Evolutionary conservation across 1,140 invertebrate species (phyloP).

Genomic region (Parasteatoda tepidariorum): DNA sequence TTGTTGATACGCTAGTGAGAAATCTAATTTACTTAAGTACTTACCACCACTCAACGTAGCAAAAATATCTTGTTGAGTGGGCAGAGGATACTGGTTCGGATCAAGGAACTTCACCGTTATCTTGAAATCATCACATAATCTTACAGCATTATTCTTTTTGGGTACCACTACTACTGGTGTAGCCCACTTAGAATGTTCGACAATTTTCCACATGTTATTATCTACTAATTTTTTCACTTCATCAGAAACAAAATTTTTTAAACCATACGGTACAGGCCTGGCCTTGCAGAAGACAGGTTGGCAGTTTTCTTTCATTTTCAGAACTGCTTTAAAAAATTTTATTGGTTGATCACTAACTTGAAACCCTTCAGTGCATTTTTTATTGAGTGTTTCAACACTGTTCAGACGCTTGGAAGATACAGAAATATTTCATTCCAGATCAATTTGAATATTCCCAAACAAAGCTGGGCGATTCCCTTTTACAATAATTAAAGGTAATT

Average conservation of each 20-base stretch:
- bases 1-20: conserved; percentile 65
- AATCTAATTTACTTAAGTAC: conserved; percentile 65
- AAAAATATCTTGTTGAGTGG: conserved; percentile 59
- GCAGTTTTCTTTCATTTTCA: not conserved
- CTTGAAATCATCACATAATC: too few species aligned
- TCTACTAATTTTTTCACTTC: conserved; percentile 66
- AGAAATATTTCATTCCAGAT: not conserved
- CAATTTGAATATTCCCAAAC: not conserved
- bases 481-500: not conserved
- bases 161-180: not conserved
- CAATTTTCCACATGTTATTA: conserved; percentile 66
- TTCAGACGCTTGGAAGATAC: not conserved
- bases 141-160: too few species aligned
- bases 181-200: conserved; percentile 66
- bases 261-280: conserved; percentile 67
- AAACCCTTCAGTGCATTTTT: not conserved
- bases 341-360: not conserved
- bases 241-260: conserved; percentile 66
- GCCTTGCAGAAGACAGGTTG: conserved; percentile 2
- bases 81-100: conserved; percentile 63
- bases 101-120: not conserved
- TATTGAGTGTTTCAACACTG: not conserved
- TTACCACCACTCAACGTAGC: conserved; percentile 36
- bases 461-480: not conserved
- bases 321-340: not conserved